Evolutionary conservation across 2,797 vertebrate genomes (phyloP).

Genomic region (Darevskia mixta): DNA sequence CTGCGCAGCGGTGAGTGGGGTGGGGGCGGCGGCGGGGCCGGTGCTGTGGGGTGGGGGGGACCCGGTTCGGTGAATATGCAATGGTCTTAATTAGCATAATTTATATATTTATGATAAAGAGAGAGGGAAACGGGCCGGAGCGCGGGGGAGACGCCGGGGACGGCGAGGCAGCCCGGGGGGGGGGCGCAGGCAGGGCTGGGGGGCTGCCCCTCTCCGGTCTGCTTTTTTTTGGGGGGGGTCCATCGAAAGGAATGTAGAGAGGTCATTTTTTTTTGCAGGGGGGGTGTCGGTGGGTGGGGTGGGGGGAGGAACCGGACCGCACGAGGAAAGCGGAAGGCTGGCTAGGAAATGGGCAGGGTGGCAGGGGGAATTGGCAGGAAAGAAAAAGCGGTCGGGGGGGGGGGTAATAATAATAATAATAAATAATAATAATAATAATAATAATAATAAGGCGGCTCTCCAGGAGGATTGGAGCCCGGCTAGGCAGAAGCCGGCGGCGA

Average conservation of each 20-base stretch:
- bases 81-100: slow-evolving; percentile 99
- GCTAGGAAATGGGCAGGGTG: neutral
- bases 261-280: neutral
- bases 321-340: too few relatives aligned
- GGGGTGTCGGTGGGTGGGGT: neutral
- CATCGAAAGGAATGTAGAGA: neutral
- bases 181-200: neutral
- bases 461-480: neutral
- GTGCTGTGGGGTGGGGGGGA: slow-evolving; percentile 62
- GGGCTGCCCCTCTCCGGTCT: neutral
- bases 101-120: slow-evolving; percentile 99
- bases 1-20: slow-evolving; percentile 38
- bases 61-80: slow-evolving; percentile 93
- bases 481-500: neutral
- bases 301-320: neutral
- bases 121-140: slow-evolving; percentile 73
- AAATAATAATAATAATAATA: too few relatives aligned
- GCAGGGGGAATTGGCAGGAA: slow-evolving; percentile 29
- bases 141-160: slow-evolving; percentile 10
- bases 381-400: slow-evolving; percentile 66
- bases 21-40: slow-evolving; percentile 65
- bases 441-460: too few relatives aligned
- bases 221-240: neutral
- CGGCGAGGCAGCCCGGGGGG: slow-evolving; percentile 21
- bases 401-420: slow-evolving; percentile 13